Percentiles rank a stretch among this genome's conserved stretches.
Conservation (phyloP, 2,113 vertebrate species). For the Oostethus manadensis region DNA sequence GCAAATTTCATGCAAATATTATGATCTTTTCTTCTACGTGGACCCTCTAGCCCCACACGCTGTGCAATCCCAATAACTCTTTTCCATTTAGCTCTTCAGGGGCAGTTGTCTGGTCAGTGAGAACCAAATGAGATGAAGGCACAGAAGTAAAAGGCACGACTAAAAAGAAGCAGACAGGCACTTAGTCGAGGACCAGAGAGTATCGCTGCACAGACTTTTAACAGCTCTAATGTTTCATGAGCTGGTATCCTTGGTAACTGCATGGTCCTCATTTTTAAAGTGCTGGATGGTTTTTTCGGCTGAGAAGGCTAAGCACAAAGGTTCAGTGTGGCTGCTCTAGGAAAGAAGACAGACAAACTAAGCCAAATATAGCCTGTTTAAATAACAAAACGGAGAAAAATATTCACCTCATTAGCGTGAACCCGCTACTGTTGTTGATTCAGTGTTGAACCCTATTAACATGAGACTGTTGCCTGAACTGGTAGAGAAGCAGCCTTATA, state of each 20-base stretch:
- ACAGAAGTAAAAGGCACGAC: constrained; percentile 31
- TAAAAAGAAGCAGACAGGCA: constrained; percentile 32
- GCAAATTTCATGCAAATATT: neutral
- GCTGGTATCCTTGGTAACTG: constrained; percentile 74
- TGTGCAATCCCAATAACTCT: constrained; percentile 11
- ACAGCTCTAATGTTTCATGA: constrained; percentile 55
- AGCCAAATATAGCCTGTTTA: constrained; percentile 4
- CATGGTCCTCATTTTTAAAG: constrained; percentile 65
- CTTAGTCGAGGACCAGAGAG: constrained; percentile 43
- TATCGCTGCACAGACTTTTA: constrained; percentile 40
- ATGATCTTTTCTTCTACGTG: neutral
- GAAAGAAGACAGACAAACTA: constrained; percentile 18
- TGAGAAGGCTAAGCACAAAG: constrained; percentile 25
- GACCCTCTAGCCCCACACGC: neutral
- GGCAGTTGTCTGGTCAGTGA: constrained; percentile 14
- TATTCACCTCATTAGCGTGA: constrained; percentile 13
- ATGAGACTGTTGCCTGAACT: neutral
- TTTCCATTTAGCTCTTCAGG: constrained; percentile 2
- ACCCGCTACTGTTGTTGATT: constrained; percentile 9
- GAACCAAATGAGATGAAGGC: constrained; percentile 36
- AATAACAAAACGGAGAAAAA: constrained; percentile 15
- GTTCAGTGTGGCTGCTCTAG: constrained; percentile 22
- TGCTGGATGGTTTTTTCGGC: constrained; percentile 49
- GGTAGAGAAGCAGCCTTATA: constrained; percentile 9
- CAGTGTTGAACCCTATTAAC: constrained; percentile 16